These are phyloP conservation scores for Agonopterix alstromeriana DNA, from an alignment of 2,888 invertebrate genomes.

Conservation along the genomic window DNA sequence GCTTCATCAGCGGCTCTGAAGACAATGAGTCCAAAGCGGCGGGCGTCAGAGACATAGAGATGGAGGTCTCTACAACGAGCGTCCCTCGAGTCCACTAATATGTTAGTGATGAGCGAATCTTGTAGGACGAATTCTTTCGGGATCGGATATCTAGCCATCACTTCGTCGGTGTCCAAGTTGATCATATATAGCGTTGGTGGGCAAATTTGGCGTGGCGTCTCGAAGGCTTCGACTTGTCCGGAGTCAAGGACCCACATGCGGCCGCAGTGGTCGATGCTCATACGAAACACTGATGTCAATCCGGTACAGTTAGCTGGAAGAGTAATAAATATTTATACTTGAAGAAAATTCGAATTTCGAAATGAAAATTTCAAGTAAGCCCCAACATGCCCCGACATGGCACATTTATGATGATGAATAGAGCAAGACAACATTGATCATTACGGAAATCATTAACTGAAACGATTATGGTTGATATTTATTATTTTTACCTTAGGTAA, in stretches of 20 bases:
- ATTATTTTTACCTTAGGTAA: too few relatives aligned
- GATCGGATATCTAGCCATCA: slow-evolving; percentile 79
- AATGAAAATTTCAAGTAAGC: neutral
- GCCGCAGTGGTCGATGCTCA: slow-evolving; percentile 85
- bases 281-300: slow-evolving; percentile 87
- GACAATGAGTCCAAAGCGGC: slow-evolving; percentile 80
- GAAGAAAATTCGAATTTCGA: neutral
- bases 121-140: slow-evolving; percentile 81
- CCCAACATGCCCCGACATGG: too few relatives aligned
- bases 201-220: slow-evolving; percentile 80
- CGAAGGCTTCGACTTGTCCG: slow-evolving; percentile 83
- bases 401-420: too few relatives aligned
- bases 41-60: slow-evolving; percentile 83
- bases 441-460: too few relatives aligned
- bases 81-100: slow-evolving; percentile 80
- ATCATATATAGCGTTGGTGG: slow-evolving; percentile 86
- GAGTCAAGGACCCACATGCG: slow-evolving; percentile 89
- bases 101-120: slow-evolving; percentile 82
- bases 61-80: slow-evolving; percentile 78
- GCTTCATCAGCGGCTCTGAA: slow-evolving; percentile 76
- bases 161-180: slow-evolving; percentile 80
- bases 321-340: slow-evolving; percentile 8
- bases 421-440: too few relatives aligned
- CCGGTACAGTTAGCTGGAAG: slow-evolving; percentile 70
- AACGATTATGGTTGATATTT: too few relatives aligned